Evolutionary conservation across 2,888 invertebrate genomes (phyloP), one percentile per base, ranked within the genome.

Genomic region (Cryptocephalus moraei): DNA sequence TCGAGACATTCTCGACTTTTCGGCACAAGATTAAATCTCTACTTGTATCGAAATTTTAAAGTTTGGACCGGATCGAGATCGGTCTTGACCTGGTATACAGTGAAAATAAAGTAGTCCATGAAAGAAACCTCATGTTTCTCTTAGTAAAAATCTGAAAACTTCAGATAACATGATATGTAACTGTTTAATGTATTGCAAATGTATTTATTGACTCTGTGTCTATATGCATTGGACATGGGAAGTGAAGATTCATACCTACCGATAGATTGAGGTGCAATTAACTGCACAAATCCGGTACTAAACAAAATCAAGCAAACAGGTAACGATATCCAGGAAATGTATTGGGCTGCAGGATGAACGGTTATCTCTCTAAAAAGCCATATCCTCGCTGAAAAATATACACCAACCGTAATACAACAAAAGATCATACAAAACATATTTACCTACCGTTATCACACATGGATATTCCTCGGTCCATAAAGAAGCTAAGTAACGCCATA

Each of bases 201-300:
- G n/a, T n/a, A n/a, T n/a, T n/a, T n/a, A n/a, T n/a, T n/a, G n/a
- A n/a, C n/a, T n/a, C n/a, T n/a, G n/a, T n/a, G n/a, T n/a, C n/a
- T n/a, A n/a, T n/a, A n/a, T n/a, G n/a, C n/a, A n/a, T 22, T 2
- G 22, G 22, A 6, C 6, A 22, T 22, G 22, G 22, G 6, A 22
- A 22, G 22, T 22, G 22, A 6, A 22, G 22, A 22, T 33, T 12
- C 9, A 9, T 13, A 49, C 72, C 72, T 70, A 90, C 91, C 95
- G 67, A 95, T 94, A 57, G 94, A 93, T 71, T 96, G 95, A 2
- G 96, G 95, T 8, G 95, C 94, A 41, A 97, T 85, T 44, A 94
- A 82, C 68, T 96, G 95, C 8, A 93, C 94, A 72, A 96, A 94
- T 1, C 95, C 93, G 22, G 94, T 90, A 10, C 95, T 91, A 75